These are phyloP conservation scores for Babyrousa celebensis DNA, from an alignment of 2,797 vertebrate species.

Conservation along the genomic window DNA sequence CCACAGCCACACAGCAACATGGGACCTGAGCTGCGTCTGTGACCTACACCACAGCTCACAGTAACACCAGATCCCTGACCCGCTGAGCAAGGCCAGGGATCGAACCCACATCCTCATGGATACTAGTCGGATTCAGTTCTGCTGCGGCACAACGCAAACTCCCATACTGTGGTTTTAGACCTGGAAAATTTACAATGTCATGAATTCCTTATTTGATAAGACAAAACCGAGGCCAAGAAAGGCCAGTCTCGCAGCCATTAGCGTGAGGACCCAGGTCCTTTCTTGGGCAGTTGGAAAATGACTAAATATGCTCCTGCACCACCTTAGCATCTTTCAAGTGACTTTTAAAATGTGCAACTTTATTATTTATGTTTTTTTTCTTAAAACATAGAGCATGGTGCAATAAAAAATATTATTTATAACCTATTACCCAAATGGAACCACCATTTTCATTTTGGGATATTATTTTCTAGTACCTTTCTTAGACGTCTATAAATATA, in stretches of 20 bases:
- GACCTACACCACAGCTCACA: too few species aligned
- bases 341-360: background rate
- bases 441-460: slow-evolving; percentile 31
- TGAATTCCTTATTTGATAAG: background rate
- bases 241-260: background rate
- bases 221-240: background rate
- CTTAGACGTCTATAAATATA: background rate
- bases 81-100: too few species aligned
- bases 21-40: too few species aligned
- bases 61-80: too few species aligned
- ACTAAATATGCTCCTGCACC: background rate
- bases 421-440: background rate
- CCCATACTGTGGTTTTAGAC: background rate
- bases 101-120: too few species aligned
- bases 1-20: too few species aligned
- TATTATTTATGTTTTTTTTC: slow-evolving; percentile 21
- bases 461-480: slow-evolving; percentile 6
- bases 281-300: background rate
- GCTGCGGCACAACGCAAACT: too few species aligned
- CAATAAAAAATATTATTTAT: background rate
- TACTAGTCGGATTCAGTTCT: too few species aligned
- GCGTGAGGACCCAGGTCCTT: background rate
- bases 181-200: background rate
- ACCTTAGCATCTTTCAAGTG: background rate
- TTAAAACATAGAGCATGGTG: background rate